A percentile compares a stretch with the other conserved stretches of the same genome.
These are phyloP conservation scores for Hemiprocne comata DNA, from an alignment of 2,113 vertebrate species.

Conservation along the genomic window DNA sequence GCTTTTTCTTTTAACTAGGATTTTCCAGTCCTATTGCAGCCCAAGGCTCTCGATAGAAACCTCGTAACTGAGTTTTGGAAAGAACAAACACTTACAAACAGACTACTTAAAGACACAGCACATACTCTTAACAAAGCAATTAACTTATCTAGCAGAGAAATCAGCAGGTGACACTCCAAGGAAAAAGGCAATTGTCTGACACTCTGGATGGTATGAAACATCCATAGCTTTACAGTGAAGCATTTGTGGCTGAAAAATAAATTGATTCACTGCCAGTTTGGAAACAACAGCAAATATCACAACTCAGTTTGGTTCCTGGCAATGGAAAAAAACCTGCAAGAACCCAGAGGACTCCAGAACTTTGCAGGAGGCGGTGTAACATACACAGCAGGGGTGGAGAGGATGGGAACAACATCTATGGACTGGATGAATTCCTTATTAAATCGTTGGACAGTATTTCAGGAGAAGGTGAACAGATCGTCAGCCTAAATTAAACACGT, in stretches of 20 bases:
- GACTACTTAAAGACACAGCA: not conserved
- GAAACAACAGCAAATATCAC: slow-evolving; percentile 8
- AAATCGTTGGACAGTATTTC: not conserved
- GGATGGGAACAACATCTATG: not conserved
- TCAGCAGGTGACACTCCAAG: not conserved
- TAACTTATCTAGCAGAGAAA: not conserved
- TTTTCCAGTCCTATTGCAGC: not conserved
- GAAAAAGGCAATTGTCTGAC: not conserved
- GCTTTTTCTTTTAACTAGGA: not conserved
- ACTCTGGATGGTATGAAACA: not conserved
- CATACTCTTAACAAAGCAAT: not conserved
- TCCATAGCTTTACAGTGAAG: not conserved
- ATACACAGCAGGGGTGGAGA: not conserved
- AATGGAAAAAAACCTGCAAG: not conserved
- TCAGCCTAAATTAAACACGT: not conserved
- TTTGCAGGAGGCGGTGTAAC: not conserved
- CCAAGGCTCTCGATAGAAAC: not conserved
- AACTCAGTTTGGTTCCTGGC: slow-evolving; percentile 16
- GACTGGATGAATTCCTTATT: not conserved
- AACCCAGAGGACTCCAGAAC: not conserved
- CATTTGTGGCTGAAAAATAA: not conserved
- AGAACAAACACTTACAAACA: not conserved
- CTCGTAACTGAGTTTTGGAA: not conserved
- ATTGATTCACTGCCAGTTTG: not conserved
- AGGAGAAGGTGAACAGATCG: not conserved